Conservation (phyloP, 2,797 vertebrate genomes). For the Syngnathus acus region DNA sequence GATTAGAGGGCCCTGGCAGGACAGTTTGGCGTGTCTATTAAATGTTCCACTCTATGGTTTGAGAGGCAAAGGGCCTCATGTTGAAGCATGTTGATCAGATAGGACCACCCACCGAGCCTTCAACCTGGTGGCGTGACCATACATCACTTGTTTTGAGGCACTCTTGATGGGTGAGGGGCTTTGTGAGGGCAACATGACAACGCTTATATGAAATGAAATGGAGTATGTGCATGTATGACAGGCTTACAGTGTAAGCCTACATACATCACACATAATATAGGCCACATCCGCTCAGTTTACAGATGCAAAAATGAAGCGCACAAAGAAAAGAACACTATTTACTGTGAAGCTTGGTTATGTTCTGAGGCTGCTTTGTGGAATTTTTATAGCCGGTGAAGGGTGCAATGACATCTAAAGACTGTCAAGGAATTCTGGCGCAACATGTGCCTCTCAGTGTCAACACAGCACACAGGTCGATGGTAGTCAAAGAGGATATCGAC, state of each 20-base stretch:
- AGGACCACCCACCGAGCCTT: slow-evolving; percentile 53
- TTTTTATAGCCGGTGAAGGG: neutral
- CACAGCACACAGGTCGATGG: neutral
- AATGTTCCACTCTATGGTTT: slow-evolving; percentile 43
- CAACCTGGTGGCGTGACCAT: slow-evolving; percentile 56
- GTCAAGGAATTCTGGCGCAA: neutral
- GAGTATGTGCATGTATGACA: slow-evolving; percentile 25
- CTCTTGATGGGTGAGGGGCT: slow-evolving; percentile 54
- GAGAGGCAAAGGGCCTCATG: slow-evolving; percentile 44
- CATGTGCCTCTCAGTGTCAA: neutral
- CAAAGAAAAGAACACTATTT: neutral
- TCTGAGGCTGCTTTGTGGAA: neutral
- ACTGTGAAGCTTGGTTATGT: neutral
- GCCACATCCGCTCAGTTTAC: neutral
- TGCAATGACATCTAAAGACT: neutral
- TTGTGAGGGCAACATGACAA: slow-evolving; percentile 47
- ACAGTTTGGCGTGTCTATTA: slow-evolving; percentile 45
- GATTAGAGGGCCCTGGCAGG: slow-evolving; percentile 18
- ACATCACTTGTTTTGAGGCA: slow-evolving; percentile 55
- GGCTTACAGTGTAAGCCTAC: slow-evolving; percentile 22
- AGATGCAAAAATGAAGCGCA: neutral
- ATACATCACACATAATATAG: neutral
- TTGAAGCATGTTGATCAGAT: slow-evolving; percentile 57
- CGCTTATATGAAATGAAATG: slow-evolving; percentile 54
- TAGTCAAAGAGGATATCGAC: neutral